A percentile compares a stretch with the other conserved stretches of the same genome.
phyloP scores from a whole-genome alignment of 1,140 invertebrate species.

The Harlomillsia oculata region DNA sequence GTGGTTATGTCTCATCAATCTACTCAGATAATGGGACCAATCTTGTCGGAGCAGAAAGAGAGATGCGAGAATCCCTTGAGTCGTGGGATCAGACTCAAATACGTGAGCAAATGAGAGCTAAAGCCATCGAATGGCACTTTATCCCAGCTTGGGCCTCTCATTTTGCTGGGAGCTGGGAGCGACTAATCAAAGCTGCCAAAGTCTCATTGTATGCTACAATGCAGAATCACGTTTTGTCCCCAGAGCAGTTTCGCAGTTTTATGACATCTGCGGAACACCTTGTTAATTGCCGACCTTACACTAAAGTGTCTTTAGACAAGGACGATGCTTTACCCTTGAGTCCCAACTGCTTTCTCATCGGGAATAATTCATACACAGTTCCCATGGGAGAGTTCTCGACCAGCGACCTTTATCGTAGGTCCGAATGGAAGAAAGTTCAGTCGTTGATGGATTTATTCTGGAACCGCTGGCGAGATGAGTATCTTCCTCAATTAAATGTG shows the following conservation, averaged over 20 bases:
- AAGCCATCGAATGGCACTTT: constrained; percentile 25
- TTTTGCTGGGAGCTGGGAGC: constrained; percentile 39
- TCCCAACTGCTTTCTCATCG: constrained; percentile 29
- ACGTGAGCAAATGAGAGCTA: neutral
- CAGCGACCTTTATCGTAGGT: neutral
- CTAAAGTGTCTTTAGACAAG: constrained; percentile 32
- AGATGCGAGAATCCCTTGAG: neutral
- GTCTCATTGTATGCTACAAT: constrained; percentile 25
- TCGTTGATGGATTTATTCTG: neutral
- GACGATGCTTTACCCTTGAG: too few species aligned
- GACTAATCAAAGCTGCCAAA: constrained; percentile 37
- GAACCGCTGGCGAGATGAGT: constrained; percentile 1
- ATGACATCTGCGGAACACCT: constrained; percentile 34
- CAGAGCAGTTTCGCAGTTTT: too few species aligned
- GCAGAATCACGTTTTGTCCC: too few species aligned
- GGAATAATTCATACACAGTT: neutral
- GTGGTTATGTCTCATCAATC: constrained; percentile 27
- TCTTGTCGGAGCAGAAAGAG: constrained; percentile 27
- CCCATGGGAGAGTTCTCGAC: neutral
- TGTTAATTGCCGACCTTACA: constrained; percentile 36
- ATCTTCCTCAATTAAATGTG: neutral
- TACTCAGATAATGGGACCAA: constrained; percentile 37
- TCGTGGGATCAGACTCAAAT: neutral
- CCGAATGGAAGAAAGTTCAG: constrained; percentile 6
- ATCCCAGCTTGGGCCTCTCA: too few species aligned